Evolutionary conservation across 2,888 invertebrate species (phyloP).

Genomic region (Patella depressa): DNA sequence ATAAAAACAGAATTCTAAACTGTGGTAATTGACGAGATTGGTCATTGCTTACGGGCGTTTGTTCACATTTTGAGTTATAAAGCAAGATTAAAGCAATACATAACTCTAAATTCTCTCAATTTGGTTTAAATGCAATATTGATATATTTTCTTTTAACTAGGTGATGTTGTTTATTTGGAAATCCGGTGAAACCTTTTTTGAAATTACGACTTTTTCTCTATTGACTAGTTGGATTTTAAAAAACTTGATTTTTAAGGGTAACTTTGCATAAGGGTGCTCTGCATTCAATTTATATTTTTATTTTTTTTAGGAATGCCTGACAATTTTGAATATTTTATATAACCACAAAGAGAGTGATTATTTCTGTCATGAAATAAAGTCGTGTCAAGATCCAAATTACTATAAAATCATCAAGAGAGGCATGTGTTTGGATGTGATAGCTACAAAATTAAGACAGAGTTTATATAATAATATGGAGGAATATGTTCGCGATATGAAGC

Average conservation of each 20-base stretch:
- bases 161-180: no score
- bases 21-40: no score
- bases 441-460: constrained; percentile 13
- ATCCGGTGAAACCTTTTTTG: no score
- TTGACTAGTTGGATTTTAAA: not conserved
- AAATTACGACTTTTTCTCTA: not conserved
- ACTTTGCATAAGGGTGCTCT: no score
- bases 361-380: constrained; percentile 22
- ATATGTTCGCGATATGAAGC: constrained; percentile 21
- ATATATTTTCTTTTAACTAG: no score
- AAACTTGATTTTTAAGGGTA: not conserved
- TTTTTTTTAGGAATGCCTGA: constrained; percentile 18
- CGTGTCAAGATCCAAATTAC: constrained; percentile 17
- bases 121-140: no score
- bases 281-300: not conserved
- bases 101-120: no score
- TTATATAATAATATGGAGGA: constrained; percentile 10
- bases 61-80: no score
- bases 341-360: constrained; percentile 20
- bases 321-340: constrained; percentile 18
- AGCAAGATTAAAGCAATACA: no score
- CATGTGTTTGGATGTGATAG: constrained; percentile 20
- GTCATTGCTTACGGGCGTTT: no score
- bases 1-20: no score
- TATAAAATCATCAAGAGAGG: constrained; percentile 23